Percentiles rank a stretch among this genome's conserved stretches.
These are phyloP conservation scores for Climacteris rufus DNA, from an alignment of 2,113 vertebrate species.

Conservation along the genomic window DNA sequence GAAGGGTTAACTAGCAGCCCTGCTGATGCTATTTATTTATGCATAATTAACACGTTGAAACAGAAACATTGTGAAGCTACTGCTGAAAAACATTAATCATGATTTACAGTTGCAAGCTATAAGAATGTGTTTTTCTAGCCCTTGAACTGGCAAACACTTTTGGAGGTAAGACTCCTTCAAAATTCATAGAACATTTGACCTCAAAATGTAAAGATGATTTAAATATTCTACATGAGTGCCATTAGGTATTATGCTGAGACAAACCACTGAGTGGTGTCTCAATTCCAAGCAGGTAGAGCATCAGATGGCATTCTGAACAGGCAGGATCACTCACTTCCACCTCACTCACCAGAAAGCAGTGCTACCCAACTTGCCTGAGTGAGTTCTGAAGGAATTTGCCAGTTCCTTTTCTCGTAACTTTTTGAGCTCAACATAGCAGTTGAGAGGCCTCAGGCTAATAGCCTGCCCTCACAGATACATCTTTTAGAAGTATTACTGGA, in stretches of 20 bases:
- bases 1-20: not conserved
- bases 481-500: not conserved
- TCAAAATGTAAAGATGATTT: not conserved
- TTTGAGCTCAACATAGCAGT: not conserved
- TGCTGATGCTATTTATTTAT: not conserved
- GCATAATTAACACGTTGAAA: not conserved
- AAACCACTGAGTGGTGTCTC: not conserved
- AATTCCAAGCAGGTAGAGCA: not conserved
- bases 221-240: not conserved
- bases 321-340: not conserved
- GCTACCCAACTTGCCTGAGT: not conserved
- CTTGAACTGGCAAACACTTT: not conserved
- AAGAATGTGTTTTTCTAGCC: not conserved
- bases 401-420: not conserved
- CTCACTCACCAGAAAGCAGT: not conserved
- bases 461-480: not conserved
- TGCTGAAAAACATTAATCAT: not conserved
- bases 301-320: not conserved
- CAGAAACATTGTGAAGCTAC: not conserved
- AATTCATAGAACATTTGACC: not conserved
- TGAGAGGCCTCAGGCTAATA: not conserved
- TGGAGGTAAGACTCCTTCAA: not conserved
- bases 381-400: not conserved
- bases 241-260: not conserved
- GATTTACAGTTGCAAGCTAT: not conserved